Percentiles rank a stretch among this genome's conserved stretches.
Conservation (phyloP, 92 coral and sea anemone species). For the Epizoanthus scotinus region DNA sequence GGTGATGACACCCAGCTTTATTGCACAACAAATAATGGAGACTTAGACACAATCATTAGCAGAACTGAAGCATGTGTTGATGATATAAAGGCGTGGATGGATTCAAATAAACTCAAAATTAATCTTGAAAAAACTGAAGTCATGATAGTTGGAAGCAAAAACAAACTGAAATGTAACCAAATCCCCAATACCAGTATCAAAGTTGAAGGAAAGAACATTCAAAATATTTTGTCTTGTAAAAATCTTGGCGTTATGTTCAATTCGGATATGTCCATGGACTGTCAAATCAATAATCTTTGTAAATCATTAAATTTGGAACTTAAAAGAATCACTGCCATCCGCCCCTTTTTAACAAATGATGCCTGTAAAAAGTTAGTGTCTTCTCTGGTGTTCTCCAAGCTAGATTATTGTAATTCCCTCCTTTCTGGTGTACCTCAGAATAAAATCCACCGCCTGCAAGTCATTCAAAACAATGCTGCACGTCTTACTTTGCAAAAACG, state of each 20-base stretch:
- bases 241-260: background rate
- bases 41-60: background rate
- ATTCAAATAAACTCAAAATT: conserved; percentile 3
- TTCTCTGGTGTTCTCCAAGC: conserved; percentile 2
- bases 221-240: background rate
- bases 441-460: background rate
- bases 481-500: conserved; percentile 2
- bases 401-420: background rate
- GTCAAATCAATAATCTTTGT: background rate
- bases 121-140: background rate
- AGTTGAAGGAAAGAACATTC: background rate
- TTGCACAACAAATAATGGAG: background rate
- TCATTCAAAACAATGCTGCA: background rate
- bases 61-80: background rate
- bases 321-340: background rate
- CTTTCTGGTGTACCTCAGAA: background rate
- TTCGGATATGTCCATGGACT: background rate
- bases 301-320: conserved; percentile 1
- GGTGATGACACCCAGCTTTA: conserved; percentile 5
- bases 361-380: background rate
- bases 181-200: background rate
- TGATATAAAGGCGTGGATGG: conserved; percentile 11
- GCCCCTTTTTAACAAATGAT: background rate
- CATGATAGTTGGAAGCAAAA: background rate
- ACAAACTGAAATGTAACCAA: background rate